Base-by-base conservation (phyloP, 2,113 vertebrate genomes). In the Plestiodon gilberti region DNA sequence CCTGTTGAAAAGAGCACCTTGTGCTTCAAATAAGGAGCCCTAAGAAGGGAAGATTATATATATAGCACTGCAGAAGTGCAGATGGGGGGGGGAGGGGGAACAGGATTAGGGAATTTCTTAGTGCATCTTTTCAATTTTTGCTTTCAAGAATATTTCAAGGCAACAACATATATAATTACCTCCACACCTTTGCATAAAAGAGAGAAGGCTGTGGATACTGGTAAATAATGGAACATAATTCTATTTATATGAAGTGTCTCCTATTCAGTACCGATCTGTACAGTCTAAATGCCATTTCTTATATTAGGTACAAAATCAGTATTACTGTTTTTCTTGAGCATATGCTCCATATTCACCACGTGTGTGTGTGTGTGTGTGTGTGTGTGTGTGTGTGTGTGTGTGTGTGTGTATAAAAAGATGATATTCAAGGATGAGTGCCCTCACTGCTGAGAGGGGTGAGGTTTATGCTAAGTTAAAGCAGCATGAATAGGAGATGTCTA, bases 11-110 rank as follows among this genome's bases (percentile, higher is more conserved):
- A 95, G 92, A 91, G 95, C 90, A 94, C 85, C 93, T 96, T 95
- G 97, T 97, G 98, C 96, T 95, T 97, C 92, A 94, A 96, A 97
- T 93, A 95, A 97, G 96, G 96, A 94, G 92, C 84, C 57, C 78
- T 92, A 95, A 91, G 93, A 93, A 94, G 96, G 94, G 89, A 94
- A 94, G 94, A 95, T 94, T 96, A 91, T 94, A 90, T 95, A 95
- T 95, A 96, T 94, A 96, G 96, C 94, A 96, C 93, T 96, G 94
- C 1, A 80, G 94, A 95, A 95, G 95, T 93, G 96, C 89, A 91
- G 90, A 82, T 92, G 87, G 79, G 61, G 62, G 52, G 76, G 52
- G 86, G 84, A 76, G 43, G 67, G 33, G 35, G 55, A 83, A 78
- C 28, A 33, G 84, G 57, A 92, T 83, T 90, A 87, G 61, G 93